Evolutionary conservation across 2,888 invertebrate genomes (phyloP).

Genomic region (Stenurella melanura): DNA sequence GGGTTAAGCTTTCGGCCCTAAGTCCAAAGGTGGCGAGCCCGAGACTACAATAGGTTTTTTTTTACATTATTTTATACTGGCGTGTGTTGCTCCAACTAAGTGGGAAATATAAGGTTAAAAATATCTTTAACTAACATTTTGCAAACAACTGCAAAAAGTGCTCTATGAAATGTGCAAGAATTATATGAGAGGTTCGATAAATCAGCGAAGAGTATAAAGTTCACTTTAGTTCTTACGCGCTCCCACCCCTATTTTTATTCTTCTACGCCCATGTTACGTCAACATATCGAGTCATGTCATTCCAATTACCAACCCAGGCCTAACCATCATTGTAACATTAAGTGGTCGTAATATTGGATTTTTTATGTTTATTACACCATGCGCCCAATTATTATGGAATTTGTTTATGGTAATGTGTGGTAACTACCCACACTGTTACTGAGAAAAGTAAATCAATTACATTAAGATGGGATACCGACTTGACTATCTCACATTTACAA

Average conservation of each 20-base stretch:
- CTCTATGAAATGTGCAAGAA: too few species aligned
- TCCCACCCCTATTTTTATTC: neutral
- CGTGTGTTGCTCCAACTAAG: too few species aligned
- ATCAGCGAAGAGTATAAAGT: too few species aligned
- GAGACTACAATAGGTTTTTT: too few species aligned
- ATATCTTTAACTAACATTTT: too few species aligned
- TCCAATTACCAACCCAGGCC: slow-evolving; percentile 9
- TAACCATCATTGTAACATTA: slow-evolving; percentile 22
- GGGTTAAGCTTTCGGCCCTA: too few species aligned
- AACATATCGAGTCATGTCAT: slow-evolving; percentile 7
- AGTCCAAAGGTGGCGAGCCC: too few species aligned
- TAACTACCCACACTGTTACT: slow-evolving; percentile 5
- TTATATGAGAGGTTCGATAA: too few species aligned
- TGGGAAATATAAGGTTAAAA: too few species aligned
- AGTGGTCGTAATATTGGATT: slow-evolving; percentile 14
- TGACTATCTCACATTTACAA: neutral
- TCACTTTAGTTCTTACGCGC: too few species aligned
- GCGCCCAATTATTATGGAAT: slow-evolving; percentile 29
- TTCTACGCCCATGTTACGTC: neutral
- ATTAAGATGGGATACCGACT: neutral
- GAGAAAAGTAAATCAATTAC: slow-evolving; percentile 18
- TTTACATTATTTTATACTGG: too few species aligned
- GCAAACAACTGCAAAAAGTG: too few species aligned
- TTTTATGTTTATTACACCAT: slow-evolving; percentile 27
- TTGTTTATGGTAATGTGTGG: slow-evolving; percentile 12